Conservation (phyloP, 2,888 invertebrate genomes). For the Deroplatys truncata region DNA sequence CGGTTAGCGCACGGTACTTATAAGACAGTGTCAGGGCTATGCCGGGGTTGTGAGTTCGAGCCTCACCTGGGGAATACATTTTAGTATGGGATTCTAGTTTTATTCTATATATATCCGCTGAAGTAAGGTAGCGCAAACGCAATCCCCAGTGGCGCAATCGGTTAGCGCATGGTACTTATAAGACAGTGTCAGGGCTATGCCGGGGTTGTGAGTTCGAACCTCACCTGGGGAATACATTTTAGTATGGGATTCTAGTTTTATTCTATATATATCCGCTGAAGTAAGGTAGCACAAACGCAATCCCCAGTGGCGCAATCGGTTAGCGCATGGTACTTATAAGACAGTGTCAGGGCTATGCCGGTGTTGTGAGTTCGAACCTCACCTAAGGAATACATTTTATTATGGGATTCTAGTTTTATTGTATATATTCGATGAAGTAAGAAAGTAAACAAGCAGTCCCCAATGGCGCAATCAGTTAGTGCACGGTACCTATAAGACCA, state of each 20-base stretch:
- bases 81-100: too few relatives aligned
- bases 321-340: slow-evolving; percentile 32
- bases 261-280: too few relatives aligned
- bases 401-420: too few relatives aligned
- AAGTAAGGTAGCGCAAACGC: too few relatives aligned
- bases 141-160: too few relatives aligned
- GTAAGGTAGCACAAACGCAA: too few relatives aligned
- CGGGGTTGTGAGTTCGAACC: slow-evolving; percentile 53
- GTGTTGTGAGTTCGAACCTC: slow-evolving; percentile 99
- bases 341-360: slow-evolving; percentile 77
- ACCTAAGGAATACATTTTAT: slow-evolving; percentile 74
- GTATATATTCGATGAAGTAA: too few relatives aligned
- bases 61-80: slow-evolving; percentile 78
- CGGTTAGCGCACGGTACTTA: slow-evolving; percentile 33
- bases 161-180: slow-evolving; percentile 27
- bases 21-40: slow-evolving; percentile 61
- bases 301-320: slow-evolving; percentile 32
- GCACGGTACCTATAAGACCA: slow-evolving; percentile 31
- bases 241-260: too few relatives aligned
- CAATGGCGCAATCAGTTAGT: slow-evolving; percentile 32
- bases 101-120: too few relatives aligned
- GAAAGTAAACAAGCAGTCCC: slow-evolving; percentile 20
- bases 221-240: too few relatives aligned
- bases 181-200: slow-evolving; percentile 69
- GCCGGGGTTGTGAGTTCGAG: slow-evolving; percentile 99